phyloP scores from a whole-genome alignment of 2,888 invertebrate species.

The Coelopa pilipes region DNA sequence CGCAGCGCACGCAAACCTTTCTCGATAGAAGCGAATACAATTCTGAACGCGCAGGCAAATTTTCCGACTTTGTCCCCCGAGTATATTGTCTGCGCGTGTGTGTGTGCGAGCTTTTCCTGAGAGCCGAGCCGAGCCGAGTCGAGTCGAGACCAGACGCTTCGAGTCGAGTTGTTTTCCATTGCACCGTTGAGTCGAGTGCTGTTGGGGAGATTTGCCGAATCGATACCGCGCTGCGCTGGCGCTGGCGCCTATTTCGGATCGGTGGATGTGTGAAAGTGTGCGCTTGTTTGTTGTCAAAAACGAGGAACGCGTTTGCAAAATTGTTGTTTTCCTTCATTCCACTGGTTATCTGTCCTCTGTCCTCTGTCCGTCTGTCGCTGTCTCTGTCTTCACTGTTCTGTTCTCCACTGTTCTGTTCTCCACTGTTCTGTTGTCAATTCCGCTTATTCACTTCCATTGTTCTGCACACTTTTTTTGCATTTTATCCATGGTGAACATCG shows the following conservation, averaged over 20 bases:
- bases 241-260: not conserved
- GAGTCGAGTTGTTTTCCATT: not conserved
- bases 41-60: conserved; percentile 55
- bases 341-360: not conserved
- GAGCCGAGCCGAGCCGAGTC: not conserved
- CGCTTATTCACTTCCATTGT: not conserved
- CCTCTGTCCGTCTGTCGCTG: not conserved
- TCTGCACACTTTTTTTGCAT: not conserved
- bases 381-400: too few relatives aligned
- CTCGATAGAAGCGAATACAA: conserved; percentile 66
- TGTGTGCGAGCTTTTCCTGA: conserved; percentile 27
- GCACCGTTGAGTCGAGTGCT: conserved; percentile 15
- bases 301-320: not conserved
- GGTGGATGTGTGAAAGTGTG: conserved; percentile 23
- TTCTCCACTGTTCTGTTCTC: conserved; percentile 9
- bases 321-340: conserved; percentile 22
- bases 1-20: conserved; percentile 64
- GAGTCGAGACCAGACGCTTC: conserved; percentile 11
- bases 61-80: conserved; percentile 32
- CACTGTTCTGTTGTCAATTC: not conserved
- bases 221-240: conserved; percentile 24
- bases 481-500: not conserved
- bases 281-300: conserved; percentile 17
- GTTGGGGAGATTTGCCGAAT: conserved; percentile 13
- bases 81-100: not conserved